A percentile compares a stretch with the other conserved stretches of the same genome.
phyloP scores from a whole-genome alignment of 2,888 invertebrate genomes.

The Drosophila longiperda region DNA sequence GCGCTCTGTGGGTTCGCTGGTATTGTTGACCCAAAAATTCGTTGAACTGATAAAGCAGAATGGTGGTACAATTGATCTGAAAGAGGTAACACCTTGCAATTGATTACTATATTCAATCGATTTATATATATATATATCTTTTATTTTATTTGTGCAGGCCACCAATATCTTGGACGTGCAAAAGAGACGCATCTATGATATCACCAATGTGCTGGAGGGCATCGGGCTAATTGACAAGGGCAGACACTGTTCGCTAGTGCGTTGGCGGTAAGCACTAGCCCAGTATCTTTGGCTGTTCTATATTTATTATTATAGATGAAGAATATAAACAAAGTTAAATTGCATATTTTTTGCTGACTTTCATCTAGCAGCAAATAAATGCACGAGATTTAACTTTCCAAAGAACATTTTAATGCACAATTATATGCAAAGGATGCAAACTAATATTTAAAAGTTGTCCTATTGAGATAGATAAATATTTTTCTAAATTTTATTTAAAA shows the following conservation, averaged over 20 bases:
- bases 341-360: neutral
- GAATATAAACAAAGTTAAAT: neutral
- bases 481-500: neutral
- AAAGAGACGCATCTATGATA: constrained; percentile 92
- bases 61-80: constrained; percentile 83
- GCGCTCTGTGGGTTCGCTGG: constrained; percentile 83
- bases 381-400: neutral
- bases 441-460: neutral
- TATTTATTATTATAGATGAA: neutral
- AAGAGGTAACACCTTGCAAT: constrained; percentile 71
- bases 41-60: constrained; percentile 83
- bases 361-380: neutral
- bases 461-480: neutral
- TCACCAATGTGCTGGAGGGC: constrained; percentile 92
- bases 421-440: neutral
- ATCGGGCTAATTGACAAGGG: constrained; percentile 92
- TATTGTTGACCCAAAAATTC: constrained; percentile 84
- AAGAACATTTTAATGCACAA: neutral
- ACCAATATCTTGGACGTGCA: constrained; percentile 91
- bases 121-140: neutral
- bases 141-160: constrained; percentile 86
- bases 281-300: neutral
- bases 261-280: constrained; percentile 89
- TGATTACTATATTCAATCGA: neutral
- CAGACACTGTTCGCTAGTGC: constrained; percentile 90